phyloP scores from a whole-genome alignment of 2,113 vertebrate genomes.

The Piaya cayana region DNA sequence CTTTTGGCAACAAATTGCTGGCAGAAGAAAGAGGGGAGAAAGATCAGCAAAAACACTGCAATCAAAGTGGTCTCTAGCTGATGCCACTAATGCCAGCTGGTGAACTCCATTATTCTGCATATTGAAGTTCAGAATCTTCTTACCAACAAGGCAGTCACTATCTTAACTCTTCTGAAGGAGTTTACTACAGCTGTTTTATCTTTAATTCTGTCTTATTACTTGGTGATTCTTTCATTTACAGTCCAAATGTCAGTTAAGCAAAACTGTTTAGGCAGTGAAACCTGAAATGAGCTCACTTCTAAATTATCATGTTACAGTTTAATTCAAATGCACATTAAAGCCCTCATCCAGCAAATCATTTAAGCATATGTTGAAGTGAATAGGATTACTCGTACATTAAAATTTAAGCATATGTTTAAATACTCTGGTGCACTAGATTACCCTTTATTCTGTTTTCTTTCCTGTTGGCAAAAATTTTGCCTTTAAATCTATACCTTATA shows the following conservation, averaged over 20 bases:
- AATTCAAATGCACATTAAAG: slow-evolving; percentile 27
- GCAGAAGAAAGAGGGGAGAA: not conserved
- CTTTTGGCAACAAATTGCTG: not conserved
- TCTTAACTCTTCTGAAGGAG: not conserved
- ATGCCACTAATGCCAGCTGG: not conserved
- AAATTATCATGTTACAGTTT: not conserved
- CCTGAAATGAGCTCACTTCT: slow-evolving; percentile 17
- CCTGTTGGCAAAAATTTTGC: not conserved
- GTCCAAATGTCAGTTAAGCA: slow-evolving; percentile 8
- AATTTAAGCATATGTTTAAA: slow-evolving; percentile 22
- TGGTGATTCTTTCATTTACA: not conserved
- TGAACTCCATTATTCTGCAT: not conserved
- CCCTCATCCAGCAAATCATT: slow-evolving; percentile 29
- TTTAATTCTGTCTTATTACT: not conserved
- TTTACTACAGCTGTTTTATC: not conserved
- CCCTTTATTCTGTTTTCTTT: not conserved
- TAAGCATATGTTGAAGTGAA: slow-evolving; percentile 52
- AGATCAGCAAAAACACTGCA: not conserved
- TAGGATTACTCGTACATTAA: not conserved
- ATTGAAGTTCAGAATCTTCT: not conserved
- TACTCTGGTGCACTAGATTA: not conserved
- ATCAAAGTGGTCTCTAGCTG: not conserved
- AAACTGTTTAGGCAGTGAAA: not conserved
- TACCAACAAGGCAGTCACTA: not conserved
- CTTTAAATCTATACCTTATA: not conserved